phyloP scores from a whole-genome alignment of 2,113 vertebrate species.

The Calonectris borealis region DNA sequence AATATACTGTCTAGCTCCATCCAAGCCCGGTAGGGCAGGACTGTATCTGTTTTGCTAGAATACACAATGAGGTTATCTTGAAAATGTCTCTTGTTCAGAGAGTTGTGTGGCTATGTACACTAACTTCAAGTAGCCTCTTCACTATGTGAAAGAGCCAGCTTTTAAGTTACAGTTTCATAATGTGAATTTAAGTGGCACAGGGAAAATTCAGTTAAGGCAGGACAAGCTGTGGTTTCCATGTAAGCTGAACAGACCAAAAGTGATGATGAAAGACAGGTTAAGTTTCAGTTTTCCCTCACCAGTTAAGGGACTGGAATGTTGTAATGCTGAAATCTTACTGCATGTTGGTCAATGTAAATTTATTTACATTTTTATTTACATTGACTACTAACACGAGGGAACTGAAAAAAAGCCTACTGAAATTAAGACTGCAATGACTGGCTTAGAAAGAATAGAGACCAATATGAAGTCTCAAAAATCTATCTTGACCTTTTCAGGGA shows the following conservation, averaged over 20 bases:
- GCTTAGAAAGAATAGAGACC: not conserved
- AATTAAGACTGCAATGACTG: not conserved
- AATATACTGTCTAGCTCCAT: accelerated
- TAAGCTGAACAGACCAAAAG: not conserved
- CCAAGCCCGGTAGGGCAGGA: not conserved
- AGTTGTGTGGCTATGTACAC: accelerated
- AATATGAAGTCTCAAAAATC: not conserved
- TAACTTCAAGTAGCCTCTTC: not conserved
- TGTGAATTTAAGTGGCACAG: not conserved
- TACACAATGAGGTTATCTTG: accelerated
- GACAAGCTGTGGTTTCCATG: not conserved
- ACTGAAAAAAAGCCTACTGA: not conserved
- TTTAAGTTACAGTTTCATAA: not conserved
- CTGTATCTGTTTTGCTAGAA: not conserved
- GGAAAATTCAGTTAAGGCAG: not conserved
- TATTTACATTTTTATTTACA: too few relatives aligned
- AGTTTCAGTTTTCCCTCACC: not conserved
- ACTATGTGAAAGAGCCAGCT: not conserved
- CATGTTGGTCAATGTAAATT: not conserved
- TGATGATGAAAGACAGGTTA: not conserved
- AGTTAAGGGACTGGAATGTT: not conserved
- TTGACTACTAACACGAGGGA: accelerated
- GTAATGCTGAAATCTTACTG: not conserved
- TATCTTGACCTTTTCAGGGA: not conserved
- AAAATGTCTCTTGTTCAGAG: not conserved